phyloP scores from a whole-genome alignment of 1,140 invertebrate genomes.

The Aphaenogaster rudis region DNA sequence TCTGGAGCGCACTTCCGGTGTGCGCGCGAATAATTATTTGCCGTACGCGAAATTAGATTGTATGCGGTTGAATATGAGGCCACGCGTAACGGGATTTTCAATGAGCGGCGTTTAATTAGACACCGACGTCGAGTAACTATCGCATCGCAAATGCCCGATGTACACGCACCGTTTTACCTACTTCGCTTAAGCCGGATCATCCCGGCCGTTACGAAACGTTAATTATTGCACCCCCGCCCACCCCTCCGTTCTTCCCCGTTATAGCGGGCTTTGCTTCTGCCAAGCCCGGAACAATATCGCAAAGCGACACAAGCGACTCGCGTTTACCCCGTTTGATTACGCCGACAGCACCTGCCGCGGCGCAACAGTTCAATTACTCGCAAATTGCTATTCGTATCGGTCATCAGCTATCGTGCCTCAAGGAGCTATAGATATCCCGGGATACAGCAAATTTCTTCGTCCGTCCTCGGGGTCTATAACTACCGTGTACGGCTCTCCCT shows the following conservation, averaged over 20 bases:
- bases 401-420: background rate
- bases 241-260: background rate
- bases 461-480: background rate
- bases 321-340: conserved; percentile 23
- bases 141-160: conserved; percentile 13
- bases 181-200: conserved; percentile 21
- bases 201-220: conserved; percentile 17
- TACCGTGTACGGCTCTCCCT: no score
- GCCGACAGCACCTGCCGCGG: background rate
- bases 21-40: background rate
- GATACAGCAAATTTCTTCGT: background rate
- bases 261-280: background rate
- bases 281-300: conserved; percentile 8
- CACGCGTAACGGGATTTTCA: conserved; percentile 8
- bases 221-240: background rate
- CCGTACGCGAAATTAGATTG: conserved; percentile 9
- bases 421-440: background rate
- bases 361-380: background rate
- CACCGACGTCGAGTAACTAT: conserved; percentile 25
- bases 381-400: conserved; percentile 6
- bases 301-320: background rate
- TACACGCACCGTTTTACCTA: conserved; percentile 25
- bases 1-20: background rate
- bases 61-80: background rate
- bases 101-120: conserved; percentile 39